These are phyloP conservation scores for Conus betulinus DNA, from an alignment of 1,140 invertebrate genomes.

Conservation along the genomic window DNA sequence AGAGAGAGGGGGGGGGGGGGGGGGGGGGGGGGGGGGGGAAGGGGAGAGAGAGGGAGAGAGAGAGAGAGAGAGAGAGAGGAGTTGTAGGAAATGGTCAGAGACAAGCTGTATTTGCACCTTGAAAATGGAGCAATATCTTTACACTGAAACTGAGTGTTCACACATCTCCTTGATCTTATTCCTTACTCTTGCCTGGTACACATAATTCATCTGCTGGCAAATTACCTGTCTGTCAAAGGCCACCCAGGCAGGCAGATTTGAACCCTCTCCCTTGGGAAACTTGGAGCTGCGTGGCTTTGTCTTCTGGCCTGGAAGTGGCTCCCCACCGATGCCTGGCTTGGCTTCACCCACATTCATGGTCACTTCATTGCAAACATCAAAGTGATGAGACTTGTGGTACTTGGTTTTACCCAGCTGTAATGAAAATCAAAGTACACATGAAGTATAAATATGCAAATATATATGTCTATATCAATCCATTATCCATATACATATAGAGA, in stretches of 20 bases:
- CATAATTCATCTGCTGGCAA: background rate
- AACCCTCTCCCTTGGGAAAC: constrained; percentile 78
- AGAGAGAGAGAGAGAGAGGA: too few relatives aligned
- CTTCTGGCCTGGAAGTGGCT: constrained; percentile 70
- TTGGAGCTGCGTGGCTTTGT: constrained; percentile 65
- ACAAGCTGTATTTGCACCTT: too few relatives aligned
- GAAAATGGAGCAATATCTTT: too few relatives aligned
- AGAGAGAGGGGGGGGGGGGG: too few relatives aligned
- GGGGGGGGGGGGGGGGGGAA: too few relatives aligned
- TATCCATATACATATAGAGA: too few relatives aligned
- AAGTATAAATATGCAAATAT: background rate
- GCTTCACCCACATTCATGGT: constrained; percentile 70
- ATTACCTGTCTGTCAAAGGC: constrained; percentile 86
- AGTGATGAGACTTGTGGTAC: constrained; percentile 75
- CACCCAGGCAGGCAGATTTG: constrained; percentile 87
- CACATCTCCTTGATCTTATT: background rate
- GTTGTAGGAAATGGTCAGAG: too few relatives aligned
- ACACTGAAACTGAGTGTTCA: too few relatives aligned
- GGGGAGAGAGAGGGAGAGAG: too few relatives aligned
- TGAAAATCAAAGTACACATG: constrained; percentile 1
- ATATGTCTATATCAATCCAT: too few relatives aligned
- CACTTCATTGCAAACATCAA: constrained; percentile 73
- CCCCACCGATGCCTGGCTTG: constrained; percentile 76
- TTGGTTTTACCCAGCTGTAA: constrained; percentile 75
- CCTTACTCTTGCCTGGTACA: background rate